Percentiles rank a stretch among this genome's conserved stretches.
These are phyloP conservation scores for Caloenas nicobarica DNA, from an alignment of 2,113 vertebrate genomes.

Conservation along the genomic window DNA sequence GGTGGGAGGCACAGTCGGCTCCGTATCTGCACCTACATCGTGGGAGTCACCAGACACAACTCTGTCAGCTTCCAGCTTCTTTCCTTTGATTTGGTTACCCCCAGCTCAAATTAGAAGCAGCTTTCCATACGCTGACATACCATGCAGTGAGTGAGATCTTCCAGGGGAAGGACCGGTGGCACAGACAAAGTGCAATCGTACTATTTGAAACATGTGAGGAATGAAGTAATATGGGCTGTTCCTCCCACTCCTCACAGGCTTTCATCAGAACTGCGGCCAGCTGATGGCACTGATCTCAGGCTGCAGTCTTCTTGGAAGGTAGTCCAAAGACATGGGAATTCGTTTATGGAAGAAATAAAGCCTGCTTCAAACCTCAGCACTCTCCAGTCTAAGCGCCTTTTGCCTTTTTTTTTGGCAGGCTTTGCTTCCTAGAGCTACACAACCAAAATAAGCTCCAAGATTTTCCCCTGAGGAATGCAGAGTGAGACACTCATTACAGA, in stretches of 20 bases:
- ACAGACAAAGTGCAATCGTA: not conserved
- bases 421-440: not conserved
- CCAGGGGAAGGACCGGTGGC: constrained; percentile 3
- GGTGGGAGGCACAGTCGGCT: not conserved
- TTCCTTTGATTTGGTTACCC: not conserved
- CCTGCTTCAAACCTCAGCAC: not conserved
- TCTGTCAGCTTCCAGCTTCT: not conserved
- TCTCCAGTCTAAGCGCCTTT: not conserved
- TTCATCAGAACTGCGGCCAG: constrained; percentile 54
- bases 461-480: not conserved
- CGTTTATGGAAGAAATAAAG: constrained; percentile 29
- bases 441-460: not conserved
- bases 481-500: not conserved
- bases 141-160: not conserved
- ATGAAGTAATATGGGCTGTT: constrained; percentile 18
- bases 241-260: not conserved
- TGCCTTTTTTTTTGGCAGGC: not conserved
- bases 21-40: fast-evolving
- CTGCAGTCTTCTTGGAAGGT: constrained; percentile 16
- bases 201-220: constrained; percentile 6
- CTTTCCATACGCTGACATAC: not conserved
- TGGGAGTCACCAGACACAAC: not conserved
- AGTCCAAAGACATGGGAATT: constrained; percentile 12
- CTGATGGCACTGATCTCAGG: constrained; percentile 20
- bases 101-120: not conserved